These are phyloP conservation scores for Kryptolebias ocellatus DNA, from an alignment of 2,797 vertebrate species.

Conservation along the genomic window DNA sequence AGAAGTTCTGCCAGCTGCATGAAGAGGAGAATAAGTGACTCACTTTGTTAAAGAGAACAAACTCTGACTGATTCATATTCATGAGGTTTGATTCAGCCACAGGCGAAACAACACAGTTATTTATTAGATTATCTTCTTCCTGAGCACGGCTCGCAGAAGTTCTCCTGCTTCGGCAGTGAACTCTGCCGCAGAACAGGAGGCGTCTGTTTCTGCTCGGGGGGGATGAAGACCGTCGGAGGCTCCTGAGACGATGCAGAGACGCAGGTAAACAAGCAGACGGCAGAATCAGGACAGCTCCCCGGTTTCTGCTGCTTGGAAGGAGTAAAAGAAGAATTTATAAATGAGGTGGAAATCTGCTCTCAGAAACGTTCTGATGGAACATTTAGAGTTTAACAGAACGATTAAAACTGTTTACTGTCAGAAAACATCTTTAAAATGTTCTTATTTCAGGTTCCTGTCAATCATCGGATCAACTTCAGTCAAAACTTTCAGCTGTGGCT, in stretches of 20 bases:
- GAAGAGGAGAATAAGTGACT: neutral
- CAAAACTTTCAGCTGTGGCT: too few species aligned
- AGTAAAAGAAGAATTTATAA: slow-evolving; percentile 50
- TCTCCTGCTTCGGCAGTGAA: slow-evolving; percentile 38
- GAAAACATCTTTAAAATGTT: too few species aligned
- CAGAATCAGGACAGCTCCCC: slow-evolving; percentile 60
- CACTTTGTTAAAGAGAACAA: neutral
- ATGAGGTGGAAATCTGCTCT: slow-evolving; percentile 24
- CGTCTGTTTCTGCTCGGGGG: slow-evolving; percentile 50
- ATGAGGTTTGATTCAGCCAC: slow-evolving; percentile 32
- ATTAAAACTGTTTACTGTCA: too few species aligned
- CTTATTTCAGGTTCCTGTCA: too few species aligned
- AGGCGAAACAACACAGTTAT: slow-evolving; percentile 28
- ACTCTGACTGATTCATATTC: slow-evolving; percentile 31
- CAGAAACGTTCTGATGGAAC: too few species aligned
- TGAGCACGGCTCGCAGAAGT: slow-evolving; percentile 52
- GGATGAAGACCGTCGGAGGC: slow-evolving; percentile 38
- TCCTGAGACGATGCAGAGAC: slow-evolving; percentile 53
- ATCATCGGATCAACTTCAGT: too few species aligned
- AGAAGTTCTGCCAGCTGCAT: neutral
- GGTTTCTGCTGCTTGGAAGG: slow-evolving; percentile 39
- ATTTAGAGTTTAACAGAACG: too few species aligned
- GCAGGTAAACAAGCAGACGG: slow-evolving; percentile 59
- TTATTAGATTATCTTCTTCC: slow-evolving; percentile 26
- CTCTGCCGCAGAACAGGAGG: slow-evolving; percentile 55